Evolutionary conservation across 2,888 invertebrate species (phyloP).

Genomic region (Netelia fuscicornis): DNA sequence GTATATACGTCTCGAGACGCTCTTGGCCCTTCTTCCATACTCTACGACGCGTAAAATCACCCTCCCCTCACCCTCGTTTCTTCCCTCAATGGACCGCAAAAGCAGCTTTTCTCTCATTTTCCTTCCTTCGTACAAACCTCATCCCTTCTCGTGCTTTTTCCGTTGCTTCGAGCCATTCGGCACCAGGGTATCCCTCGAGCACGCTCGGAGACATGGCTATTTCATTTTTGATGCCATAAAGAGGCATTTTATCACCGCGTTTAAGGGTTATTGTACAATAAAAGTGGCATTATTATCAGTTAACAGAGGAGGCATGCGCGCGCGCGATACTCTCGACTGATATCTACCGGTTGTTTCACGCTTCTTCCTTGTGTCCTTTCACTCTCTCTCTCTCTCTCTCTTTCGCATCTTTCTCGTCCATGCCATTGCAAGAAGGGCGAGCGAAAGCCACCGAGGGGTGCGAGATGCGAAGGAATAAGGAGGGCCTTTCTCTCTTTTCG

Average conservation of each 20-base stretch:
- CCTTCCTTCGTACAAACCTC: constrained; percentile 18
- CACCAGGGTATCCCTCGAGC: constrained; percentile 38
- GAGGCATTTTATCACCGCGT: constrained; percentile 83
- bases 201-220: constrained; percentile 76
- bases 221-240: constrained; percentile 84
- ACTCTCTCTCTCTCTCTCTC: constrained; percentile 17
- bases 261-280: constrained; percentile 85
- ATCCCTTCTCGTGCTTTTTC: constrained; percentile 46
- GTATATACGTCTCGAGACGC: background rate
- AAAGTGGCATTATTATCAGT: constrained; percentile 85
- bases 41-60: constrained; percentile 14
- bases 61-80: background rate
- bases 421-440: constrained; percentile 49
- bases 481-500: constrained; percentile 21
- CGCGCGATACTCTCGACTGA: constrained; percentile 28
- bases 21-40: constrained; percentile 11
- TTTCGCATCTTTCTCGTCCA: constrained; percentile 14
- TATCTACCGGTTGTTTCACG: constrained; percentile 42
- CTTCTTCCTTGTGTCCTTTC: constrained; percentile 16
- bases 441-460: constrained; percentile 45
- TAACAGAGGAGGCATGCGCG: constrained; percentile 77
- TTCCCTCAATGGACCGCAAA: constrained; percentile 43
- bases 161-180: constrained; percentile 34
- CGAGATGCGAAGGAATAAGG: constrained; percentile 19
- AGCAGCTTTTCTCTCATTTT: constrained; percentile 48